phyloP scores from a whole-genome alignment of 2,888 invertebrate species.

The Deilephila porcellus region DNA sequence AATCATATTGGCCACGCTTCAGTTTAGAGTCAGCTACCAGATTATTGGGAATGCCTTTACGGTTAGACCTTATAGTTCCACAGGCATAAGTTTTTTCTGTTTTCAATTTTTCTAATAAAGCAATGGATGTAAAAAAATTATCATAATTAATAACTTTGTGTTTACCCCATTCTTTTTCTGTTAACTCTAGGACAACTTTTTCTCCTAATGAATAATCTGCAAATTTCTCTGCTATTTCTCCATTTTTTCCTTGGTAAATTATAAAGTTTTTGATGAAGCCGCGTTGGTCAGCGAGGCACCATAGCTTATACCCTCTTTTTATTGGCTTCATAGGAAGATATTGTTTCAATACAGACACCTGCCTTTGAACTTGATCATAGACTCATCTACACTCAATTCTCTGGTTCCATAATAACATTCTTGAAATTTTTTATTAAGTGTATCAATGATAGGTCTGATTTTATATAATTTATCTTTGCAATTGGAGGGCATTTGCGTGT shows the following conservation, averaged over 20 bases:
- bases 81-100: constrained; percentile 36
- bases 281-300: constrained; percentile 34
- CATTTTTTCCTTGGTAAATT: constrained; percentile 41
- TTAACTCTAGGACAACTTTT: constrained; percentile 17
- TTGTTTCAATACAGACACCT: constrained; percentile 44
- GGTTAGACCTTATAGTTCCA: constrained; percentile 39
- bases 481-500: constrained; percentile 33
- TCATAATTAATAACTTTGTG: constrained; percentile 40
- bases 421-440: constrained; percentile 41
- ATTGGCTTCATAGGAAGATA: constrained; percentile 54
- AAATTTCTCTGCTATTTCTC: constrained; percentile 36
- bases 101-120: constrained; percentile 43
- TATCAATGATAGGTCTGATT: constrained; percentile 35
- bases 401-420: constrained; percentile 40
- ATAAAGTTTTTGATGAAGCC: constrained; percentile 38
- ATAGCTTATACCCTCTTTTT: constrained; percentile 51
- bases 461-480: constrained; percentile 37
- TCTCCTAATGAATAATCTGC: constrained; percentile 18
- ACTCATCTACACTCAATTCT: constrained; percentile 44
- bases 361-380: constrained; percentile 44
- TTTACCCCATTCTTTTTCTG: constrained; percentile 31
- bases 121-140: constrained; percentile 43
- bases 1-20: no score
- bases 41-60: constrained; percentile 16
- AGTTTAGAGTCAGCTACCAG: no score